Evolutionary conservation across 2,113 vertebrate genomes (phyloP), one percentile per base, ranked within the genome.

Genomic region (Pteruthius melanotis): DNA sequence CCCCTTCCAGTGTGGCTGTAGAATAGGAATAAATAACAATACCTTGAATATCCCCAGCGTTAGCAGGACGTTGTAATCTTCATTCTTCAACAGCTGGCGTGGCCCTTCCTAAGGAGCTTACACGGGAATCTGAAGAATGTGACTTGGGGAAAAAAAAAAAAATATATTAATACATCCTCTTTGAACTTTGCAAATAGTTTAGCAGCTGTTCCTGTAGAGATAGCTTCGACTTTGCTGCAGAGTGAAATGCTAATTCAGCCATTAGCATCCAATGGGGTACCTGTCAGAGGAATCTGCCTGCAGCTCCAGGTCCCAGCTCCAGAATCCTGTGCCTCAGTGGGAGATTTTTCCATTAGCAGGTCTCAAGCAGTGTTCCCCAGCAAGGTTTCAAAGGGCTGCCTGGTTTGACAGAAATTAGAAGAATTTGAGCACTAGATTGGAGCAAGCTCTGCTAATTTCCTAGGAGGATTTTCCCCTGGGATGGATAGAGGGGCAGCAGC

Each of bases 141-240:
- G 93, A 94, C 83, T 93, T 1, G 2, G 40, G 69, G 50, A 5
- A 30, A 19, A 60, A 61, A 71, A 64, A 63, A 71, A 64, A 71
- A 81, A 53, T 52, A 65, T 15, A 85, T 50, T 44, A 92, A 94
- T 95, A 85, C 31, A 1, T 68, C 65, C 57, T 95, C 95, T 97
- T 96, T 97, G 97, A 97, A 97, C 97, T 96, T 95, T 95, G 77
- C 86, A 96, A 94, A 95, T 71, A 96, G 96, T 97, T 97, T 83
- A 94, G 93, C 97, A 97, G 96, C 96, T 97, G 95, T 91, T 96
- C 91, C 91, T 93, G 85, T 47, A 87, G 91, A 97, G 94, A 95
- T 93, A 97, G 94, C 95, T 92, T 24, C 17, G 85, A 35, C 84
- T 95, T 35, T 33, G 60, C 91, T 83, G 90, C 71, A 76, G 84